Conservation (phyloP, 2,797 vertebrate species). For the Mormyrops boulengeri region DNA sequence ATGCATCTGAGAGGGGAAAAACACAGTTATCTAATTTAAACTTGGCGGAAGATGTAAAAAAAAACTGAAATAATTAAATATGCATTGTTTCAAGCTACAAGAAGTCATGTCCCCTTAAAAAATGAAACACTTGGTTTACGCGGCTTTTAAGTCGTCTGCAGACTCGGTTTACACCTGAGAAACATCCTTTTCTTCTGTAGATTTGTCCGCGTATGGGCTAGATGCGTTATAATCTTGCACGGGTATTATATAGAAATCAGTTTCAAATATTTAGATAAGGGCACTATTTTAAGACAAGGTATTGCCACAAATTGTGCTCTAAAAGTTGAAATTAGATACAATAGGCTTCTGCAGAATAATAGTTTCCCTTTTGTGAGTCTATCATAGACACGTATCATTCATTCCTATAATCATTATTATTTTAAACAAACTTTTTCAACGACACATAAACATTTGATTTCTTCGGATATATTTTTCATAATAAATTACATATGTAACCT, state of each 20-base stretch:
- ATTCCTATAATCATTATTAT: not conserved
- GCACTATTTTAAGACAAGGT: not conserved
- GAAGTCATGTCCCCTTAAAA: constrained; percentile 37
- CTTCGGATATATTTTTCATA: not conserved
- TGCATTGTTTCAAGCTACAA: constrained; percentile 41
- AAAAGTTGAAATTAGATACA: not conserved
- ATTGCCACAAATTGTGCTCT: not conserved
- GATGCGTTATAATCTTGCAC: not conserved
- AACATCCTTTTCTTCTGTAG: not conserved
- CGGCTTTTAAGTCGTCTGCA: constrained; percentile 46
- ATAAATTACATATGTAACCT: not conserved
- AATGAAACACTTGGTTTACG: constrained; percentile 38
- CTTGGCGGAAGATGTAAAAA: constrained; percentile 46
- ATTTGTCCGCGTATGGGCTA: not conserved
- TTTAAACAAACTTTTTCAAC: not conserved
- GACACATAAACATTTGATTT: not conserved
- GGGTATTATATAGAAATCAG: not conserved
- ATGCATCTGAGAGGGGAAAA: constrained; percentile 52
- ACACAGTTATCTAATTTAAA: constrained; percentile 47
- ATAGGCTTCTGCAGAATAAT: not conserved
- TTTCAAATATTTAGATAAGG: not conserved
- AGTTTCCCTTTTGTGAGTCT: not conserved
- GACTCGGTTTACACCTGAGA: constrained; percentile 27
- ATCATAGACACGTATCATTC: not conserved
- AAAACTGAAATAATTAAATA: constrained; percentile 42